A percentile compares a stretch with the other conserved stretches of the same genome.
These are phyloP conservation scores for Diuraphis noxia DNA, from an alignment of 1,140 invertebrate genomes.

Conservation along the genomic window DNA sequence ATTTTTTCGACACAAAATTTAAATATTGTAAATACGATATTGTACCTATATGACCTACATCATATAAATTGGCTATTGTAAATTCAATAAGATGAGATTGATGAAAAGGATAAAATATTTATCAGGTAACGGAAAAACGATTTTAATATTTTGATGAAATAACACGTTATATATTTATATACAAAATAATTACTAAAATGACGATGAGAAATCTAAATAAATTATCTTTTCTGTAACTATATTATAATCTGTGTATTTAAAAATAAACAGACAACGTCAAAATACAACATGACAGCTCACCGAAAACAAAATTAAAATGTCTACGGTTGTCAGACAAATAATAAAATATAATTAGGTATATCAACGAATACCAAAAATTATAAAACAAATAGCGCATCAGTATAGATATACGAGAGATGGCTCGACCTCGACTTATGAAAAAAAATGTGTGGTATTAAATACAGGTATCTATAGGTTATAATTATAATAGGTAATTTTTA, in stretches of 20 bases:
- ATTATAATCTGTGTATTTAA: background rate
- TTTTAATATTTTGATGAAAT: background rate
- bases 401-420: background rate
- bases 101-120: background rate
- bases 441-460: background rate
- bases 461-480: background rate
- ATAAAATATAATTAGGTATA: background rate
- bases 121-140: background rate
- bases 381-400: background rate
- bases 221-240: background rate
- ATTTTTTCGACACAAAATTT: too few species aligned
- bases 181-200: background rate
- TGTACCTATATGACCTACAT: background rate
- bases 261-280: background rate
- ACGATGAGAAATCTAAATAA: background rate
- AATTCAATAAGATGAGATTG: background rate
- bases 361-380: background rate
- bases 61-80: background rate
- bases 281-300: background rate
- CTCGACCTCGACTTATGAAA: background rate
- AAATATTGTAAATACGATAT: too few species aligned
- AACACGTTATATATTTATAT: background rate
- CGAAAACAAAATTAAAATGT: background rate
- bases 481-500: too few species aligned
- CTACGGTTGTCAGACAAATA: background rate